phyloP scores from a whole-genome alignment of 2,888 invertebrate genomes.

The Pristionchus mayeri region DNA sequence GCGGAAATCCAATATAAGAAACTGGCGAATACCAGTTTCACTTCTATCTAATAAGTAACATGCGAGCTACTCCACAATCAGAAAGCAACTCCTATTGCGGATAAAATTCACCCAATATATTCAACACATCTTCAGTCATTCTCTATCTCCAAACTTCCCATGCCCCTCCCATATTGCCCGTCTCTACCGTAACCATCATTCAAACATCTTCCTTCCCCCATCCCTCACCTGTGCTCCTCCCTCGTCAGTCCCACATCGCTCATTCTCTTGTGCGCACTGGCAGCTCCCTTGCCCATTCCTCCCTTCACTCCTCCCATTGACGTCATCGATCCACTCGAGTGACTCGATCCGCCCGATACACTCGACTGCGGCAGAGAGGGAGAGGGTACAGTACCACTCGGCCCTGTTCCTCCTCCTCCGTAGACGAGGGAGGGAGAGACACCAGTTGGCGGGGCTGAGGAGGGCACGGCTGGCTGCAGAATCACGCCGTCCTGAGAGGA shows the following conservation, averaged over 20 bases:
- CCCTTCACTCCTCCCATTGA: constrained; percentile 15
- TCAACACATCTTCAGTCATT: too few relatives aligned
- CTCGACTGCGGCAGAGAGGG: too few relatives aligned
- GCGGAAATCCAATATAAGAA: too few relatives aligned
- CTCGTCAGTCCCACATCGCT: constrained; percentile 59
- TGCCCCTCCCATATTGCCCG: background rate
- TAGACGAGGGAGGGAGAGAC: background rate
- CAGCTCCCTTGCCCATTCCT: too few relatives aligned
- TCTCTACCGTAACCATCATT: background rate
- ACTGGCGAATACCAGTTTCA: too few relatives aligned
- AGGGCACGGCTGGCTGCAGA: constrained; percentile 43
- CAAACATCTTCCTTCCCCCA: background rate
- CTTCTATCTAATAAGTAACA: too few relatives aligned
- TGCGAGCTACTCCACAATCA: too few relatives aligned
- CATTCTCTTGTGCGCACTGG: constrained; percentile 58
- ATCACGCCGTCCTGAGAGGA: constrained; percentile 74
- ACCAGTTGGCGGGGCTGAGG: constrained; percentile 36
- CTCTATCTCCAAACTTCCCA: background rate
- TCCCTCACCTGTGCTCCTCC: constrained; percentile 52
- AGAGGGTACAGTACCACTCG: background rate
- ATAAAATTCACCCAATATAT: too few relatives aligned
- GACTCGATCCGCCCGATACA: background rate
- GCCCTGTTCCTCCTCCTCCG: background rate
- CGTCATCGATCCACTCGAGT: constrained; percentile 8
- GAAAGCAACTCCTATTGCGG: too few relatives aligned